Base-by-base conservation (phyloP, 2,113 vertebrate species). In the Crotalus horridus region DNA sequence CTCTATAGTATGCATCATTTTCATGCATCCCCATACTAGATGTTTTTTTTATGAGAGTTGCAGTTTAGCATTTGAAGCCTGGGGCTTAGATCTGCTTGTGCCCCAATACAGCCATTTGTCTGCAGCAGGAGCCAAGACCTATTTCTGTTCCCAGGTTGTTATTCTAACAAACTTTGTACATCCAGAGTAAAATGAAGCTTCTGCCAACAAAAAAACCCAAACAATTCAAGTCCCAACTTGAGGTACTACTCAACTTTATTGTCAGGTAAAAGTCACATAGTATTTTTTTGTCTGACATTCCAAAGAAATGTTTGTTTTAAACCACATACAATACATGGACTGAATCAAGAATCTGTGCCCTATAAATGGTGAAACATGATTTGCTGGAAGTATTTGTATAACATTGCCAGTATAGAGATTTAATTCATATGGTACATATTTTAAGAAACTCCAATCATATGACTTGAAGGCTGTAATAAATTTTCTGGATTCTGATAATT, bases 161-260 rank as follows among this genome's bases (percentile, higher is more conserved):
- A 54, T 23, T 87, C 26, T 87, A 81, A 81, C 69, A 39, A 93
- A 69, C 0, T 0, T 90, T 92, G 88, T 39, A 48, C 51, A 93
- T 88, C 93, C 93, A 90, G 93, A 59, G 85, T n/a, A 89, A 94
- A 93, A 96, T 95, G 55, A 92, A 96, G 90, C 15, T 56, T 93
- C 26, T 89, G 29, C 9, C 13, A 9, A 26, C 13, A 39, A 93
- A 93, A 24, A 69, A 89, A 46, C 13, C 39, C 91, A 92, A 92
- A 33, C 69, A 89, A 39, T 56, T 91, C 89, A 87, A 88, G 89
- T 92, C 53, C 54, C 69, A 94, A 91, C 93, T 56, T 90, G 85
- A 90, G 53, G 90, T 0, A 0, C 91, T 93, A 90, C 51, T 96
- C 94, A 93, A 88, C 89, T 91, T 48, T 11, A 29, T n/a, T 92